These are phyloP conservation scores for Anoplius nigerrimus DNA, from an alignment of 2,888 invertebrate genomes.

Conservation along the genomic window DNA sequence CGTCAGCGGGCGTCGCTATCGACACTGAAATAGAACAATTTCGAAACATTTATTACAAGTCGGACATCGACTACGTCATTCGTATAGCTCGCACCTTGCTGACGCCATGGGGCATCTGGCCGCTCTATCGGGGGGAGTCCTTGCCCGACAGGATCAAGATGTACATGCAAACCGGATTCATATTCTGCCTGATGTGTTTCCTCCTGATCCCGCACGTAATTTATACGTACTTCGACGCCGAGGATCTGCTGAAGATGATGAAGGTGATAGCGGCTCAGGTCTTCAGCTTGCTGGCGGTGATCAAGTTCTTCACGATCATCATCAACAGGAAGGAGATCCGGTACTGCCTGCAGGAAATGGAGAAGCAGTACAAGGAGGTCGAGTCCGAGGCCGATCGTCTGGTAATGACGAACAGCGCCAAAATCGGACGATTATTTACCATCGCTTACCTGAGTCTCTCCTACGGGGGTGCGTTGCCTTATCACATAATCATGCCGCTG, in stretches of 20 bases:
- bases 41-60: conserved; percentile 51
- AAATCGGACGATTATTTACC: conserved; percentile 64
- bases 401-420: conserved; percentile 65
- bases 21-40: background rate
- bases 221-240: conserved; percentile 65
- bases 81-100: conserved; percentile 59
- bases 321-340: conserved; percentile 61
- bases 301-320: conserved; percentile 68
- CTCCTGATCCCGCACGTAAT: conserved; percentile 64
- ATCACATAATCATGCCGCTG: conserved; percentile 65
- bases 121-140: conserved; percentile 57
- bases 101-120: conserved; percentile 68
- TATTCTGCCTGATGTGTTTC: conserved; percentile 65
- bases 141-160: conserved; percentile 38
- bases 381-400: conserved; percentile 57
- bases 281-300: conserved; percentile 64
- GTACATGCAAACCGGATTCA: conserved; percentile 49
- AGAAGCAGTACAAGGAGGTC: conserved; percentile 60
- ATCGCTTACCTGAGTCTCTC: conserved; percentile 62
- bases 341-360: conserved; percentile 60
- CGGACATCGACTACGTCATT: conserved; percentile 61
- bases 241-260: conserved; percentile 65
- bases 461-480: conserved; percentile 67
- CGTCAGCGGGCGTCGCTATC: too few species aligned
- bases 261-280: conserved; percentile 64